A percentile compares a stretch with the other conserved stretches of the same genome.
Conservation (phyloP, 2,888 invertebrate species). For the Phyto melanocephala region DNA sequence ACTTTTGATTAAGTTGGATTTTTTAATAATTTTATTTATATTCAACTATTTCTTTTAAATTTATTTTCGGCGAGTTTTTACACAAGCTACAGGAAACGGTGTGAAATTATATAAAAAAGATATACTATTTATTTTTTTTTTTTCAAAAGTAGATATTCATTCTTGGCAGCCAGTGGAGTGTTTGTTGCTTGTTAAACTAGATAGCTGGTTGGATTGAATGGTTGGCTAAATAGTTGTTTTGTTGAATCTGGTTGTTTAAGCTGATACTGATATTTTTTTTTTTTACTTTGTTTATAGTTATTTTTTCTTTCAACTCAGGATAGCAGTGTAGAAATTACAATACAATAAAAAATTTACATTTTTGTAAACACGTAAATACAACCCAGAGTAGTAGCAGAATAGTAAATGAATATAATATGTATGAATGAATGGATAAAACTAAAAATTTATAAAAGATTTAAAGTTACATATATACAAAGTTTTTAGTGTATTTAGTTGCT, state of each 20-base stretch:
- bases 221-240: slow-evolving; percentile 45
- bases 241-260: slow-evolving; percentile 25
- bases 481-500: not conserved
- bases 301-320: slow-evolving; percentile 16
- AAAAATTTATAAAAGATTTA: not conserved
- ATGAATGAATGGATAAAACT: slow-evolving; percentile 24
- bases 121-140: no score
- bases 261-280: slow-evolving; percentile 26
- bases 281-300: not conserved
- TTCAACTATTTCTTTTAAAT: no score
- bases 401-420: slow-evolving; percentile 51
- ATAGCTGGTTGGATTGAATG: slow-evolving; percentile 5
- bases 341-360: no score
- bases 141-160: no score
- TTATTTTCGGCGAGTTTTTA: no score
- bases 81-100: slow-evolving; percentile 31
- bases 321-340: slow-evolving; percentile 19
- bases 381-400: no score
- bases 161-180: slow-evolving; percentile 20
- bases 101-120: no score
- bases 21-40: no score
- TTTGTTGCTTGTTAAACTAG: slow-evolving; percentile 14
- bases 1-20: no score
- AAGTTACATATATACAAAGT: not conserved
- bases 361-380: not conserved